Percentiles rank a stretch among this genome's conserved stretches.
Conservation (phyloP, 2,888 invertebrate genomes). For the Elaeidobius kamerunicus region DNA sequence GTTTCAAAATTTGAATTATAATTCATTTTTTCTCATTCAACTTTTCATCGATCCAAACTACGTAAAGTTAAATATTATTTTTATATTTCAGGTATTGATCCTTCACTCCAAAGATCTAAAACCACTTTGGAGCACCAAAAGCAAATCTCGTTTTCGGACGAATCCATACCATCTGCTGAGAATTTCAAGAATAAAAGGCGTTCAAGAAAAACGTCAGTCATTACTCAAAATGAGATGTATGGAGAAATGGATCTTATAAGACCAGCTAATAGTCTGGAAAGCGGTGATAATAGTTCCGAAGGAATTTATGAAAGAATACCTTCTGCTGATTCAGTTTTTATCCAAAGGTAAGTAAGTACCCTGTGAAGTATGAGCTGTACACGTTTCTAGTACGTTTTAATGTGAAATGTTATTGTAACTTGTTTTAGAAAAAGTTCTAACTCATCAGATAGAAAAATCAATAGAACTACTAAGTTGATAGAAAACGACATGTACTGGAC, state of each 20-base stretch:
- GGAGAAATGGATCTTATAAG: constrained; percentile 1
- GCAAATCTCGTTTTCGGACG: constrained; percentile 15
- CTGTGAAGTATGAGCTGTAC: too few relatives aligned
- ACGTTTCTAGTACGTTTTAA: too few relatives aligned
- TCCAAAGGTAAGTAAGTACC: constrained; percentile 19
- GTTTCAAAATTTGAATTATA: too few relatives aligned
- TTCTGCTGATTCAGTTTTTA: constrained; percentile 18
- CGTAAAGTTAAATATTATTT: too few relatives aligned
- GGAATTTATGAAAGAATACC: constrained; percentile 26
- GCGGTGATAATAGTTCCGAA: constrained; percentile 12
- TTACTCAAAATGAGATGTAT: constrained; percentile 16
- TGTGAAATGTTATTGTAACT: too few relatives aligned
- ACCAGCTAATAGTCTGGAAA: constrained; percentile 9
- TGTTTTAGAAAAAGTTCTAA: too few relatives aligned
- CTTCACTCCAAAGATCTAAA: constrained; percentile 13
- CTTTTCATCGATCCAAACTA: too few relatives aligned
- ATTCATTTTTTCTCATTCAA: too few relatives aligned
- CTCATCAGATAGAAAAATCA: not conserved
- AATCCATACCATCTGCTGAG: constrained; percentile 4
- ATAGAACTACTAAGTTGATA: not conserved
- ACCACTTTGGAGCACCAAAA: constrained; percentile 9
- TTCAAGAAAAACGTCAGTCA: constrained; percentile 11
- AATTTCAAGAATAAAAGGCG: not conserved
- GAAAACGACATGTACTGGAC: constrained; percentile 7
- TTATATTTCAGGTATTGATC: constrained; percentile 20